These are phyloP conservation scores for Peromyscus melanophrys DNA, from an alignment of 2,797 vertebrate genomes.

Conservation along the genomic window DNA sequence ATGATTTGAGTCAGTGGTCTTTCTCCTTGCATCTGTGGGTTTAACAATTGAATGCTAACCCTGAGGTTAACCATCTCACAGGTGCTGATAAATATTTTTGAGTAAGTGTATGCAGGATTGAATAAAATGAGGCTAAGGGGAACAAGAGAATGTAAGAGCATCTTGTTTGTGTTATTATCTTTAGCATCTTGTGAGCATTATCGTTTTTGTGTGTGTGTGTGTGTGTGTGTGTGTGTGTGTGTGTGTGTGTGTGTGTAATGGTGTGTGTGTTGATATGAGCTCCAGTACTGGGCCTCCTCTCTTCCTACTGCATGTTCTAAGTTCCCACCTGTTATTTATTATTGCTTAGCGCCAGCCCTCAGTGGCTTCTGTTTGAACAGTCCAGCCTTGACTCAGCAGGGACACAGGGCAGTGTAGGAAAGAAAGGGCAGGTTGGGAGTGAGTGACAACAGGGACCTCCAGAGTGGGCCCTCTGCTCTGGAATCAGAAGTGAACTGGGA, in stretches of 20 bases:
- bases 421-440: neutral
- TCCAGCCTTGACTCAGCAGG: neutral
- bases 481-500: neutral
- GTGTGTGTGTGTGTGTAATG: too few relatives aligned
- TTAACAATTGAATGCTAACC: neutral
- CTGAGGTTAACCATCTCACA: neutral
- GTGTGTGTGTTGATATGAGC: neutral
- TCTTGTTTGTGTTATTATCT: too few relatives aligned
- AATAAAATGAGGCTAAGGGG: neutral
- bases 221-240: too few relatives aligned
- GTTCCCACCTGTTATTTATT: neutral
- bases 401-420: neutral
- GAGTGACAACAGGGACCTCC: neutral
- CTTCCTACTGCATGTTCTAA: neutral
- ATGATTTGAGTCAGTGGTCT: neutral
- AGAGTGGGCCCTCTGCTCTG: neutral
- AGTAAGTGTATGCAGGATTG: neutral
- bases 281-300: neutral
- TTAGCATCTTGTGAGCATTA: too few relatives aligned
- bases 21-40: neutral
- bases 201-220: too few relatives aligned
- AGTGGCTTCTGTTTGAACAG: neutral
- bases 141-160: neutral
- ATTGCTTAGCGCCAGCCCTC: neutral
- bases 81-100: neutral